Base-by-base conservation (phyloP, 2,888 invertebrate genomes). In the Lepidocyrtinus sp. region DNA sequence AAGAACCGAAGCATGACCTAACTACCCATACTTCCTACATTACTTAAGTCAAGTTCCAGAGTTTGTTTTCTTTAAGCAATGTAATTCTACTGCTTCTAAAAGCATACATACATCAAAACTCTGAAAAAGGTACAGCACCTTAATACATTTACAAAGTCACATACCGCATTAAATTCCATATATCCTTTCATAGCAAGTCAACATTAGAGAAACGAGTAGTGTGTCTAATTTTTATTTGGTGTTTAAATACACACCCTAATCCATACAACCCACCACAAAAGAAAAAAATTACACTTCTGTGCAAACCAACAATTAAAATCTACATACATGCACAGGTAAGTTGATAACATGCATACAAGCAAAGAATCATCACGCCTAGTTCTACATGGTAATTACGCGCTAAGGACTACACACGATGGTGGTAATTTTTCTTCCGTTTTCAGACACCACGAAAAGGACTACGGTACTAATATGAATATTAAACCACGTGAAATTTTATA, bases 401-500 rank as follows among this genome's bases (percentile, higher is more conserved):
- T 55, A 78, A 74, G 64, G 74, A 79, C 69, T 75, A 25, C 73
- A 74, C 70, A 75, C 64, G 24, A 78, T 68, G 67, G 72, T 78
- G 72, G 62, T 78, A 73, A 78, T 73, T 78, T 67, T 73, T 25
- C 63, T 63, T 36, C 12, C 36, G 5, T 36, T 50, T 17, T 50
- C 17, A 17, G 17, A 50, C 5, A 22, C 19, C 22, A 24, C 65
- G 72, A 78, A 70, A 70, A 75, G 72, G 75, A 75, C 81, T 81
- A 81, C 68, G 81, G 46, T 63, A 81, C 75, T 46, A 75, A 71
- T 67, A 72, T 36, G 46, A 67, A 67, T 67, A 75, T 81, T 81
- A 81, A 75, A 65, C 81, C 75, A 80, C 80, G 71, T 79, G 80
- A 75, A 75, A 81, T n/a, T 81, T 75, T 81, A 81, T 75, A 81